Conservation (phyloP, 2,797 vertebrate species). For the Acropternis orthonyx region DNA sequence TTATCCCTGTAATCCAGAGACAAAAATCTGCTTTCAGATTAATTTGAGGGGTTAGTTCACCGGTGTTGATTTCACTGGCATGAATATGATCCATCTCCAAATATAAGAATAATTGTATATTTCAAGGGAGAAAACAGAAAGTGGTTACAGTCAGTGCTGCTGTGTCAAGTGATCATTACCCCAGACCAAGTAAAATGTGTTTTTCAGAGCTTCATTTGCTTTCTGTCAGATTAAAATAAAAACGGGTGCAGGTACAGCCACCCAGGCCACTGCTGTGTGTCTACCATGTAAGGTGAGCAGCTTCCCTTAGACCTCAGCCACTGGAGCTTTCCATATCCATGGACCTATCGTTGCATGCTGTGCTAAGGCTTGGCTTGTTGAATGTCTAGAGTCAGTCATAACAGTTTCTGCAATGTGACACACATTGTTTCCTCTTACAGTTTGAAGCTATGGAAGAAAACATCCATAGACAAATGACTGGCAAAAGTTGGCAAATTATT, state of each 20-base stretch:
- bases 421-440: neutral
- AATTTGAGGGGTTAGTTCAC: neutral
- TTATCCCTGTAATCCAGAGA: neutral
- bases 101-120: neutral
- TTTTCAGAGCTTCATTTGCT: neutral
- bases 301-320: neutral
- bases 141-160: neutral
- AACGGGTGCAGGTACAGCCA: neutral
- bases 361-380: neutral
- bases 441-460: neutral
- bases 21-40: neutral
- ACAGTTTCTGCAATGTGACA: neutral
- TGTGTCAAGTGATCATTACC: neutral
- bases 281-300: neutral
- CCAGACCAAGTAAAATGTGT: neutral
- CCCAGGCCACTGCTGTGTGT: too few species aligned
- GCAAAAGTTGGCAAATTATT: neutral
- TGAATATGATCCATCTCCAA: neutral
- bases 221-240: neutral
- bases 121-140: neutral
- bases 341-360: neutral
- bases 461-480: neutral
- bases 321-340: neutral
- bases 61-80: neutral
- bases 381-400: neutral